Evolutionary conservation across 2,113 vertebrate genomes (phyloP).

Genomic region (Sinocyclocheilus rhinocerous): DNA sequence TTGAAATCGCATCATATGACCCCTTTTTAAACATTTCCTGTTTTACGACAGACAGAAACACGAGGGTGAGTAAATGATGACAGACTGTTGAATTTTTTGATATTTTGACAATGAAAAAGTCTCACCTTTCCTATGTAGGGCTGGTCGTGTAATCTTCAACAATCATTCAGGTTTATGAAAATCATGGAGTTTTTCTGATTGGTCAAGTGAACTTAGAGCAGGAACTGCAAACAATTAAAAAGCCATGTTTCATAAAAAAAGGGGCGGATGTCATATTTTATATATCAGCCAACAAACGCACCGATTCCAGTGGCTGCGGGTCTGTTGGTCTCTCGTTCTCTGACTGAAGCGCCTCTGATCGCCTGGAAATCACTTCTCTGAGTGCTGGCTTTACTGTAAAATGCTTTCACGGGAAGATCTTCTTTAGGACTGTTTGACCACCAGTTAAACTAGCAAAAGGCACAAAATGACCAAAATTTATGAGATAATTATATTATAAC

Average conservation of each 20-base stretch:
- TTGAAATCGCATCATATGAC: no score
- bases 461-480: not conserved
- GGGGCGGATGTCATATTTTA: not conserved
- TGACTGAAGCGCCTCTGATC: not conserved
- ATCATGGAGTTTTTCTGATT: slow-evolving; percentile 62
- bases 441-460: slow-evolving; percentile 62
- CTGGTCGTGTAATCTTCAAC: slow-evolving; percentile 56
- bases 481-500: not conserved
- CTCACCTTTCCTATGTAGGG: slow-evolving; percentile 70
- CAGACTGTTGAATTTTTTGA: not conserved
- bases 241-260: not conserved
- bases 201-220: slow-evolving; percentile 54
- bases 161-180: slow-evolving; percentile 59
- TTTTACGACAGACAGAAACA: no score
- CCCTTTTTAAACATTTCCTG: no score
- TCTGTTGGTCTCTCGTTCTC: slow-evolving; percentile 55
- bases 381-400: slow-evolving; percentile 66
- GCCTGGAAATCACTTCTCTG: slow-evolving; percentile 67
- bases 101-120: not conserved
- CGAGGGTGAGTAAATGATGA: not conserved
- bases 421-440: slow-evolving; percentile 52
- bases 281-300: slow-evolving; percentile 38
- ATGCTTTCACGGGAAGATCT: slow-evolving; percentile 8
- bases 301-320: slow-evolving; percentile 64
- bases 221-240: slow-evolving; percentile 61